Evolutionary conservation across 1,140 invertebrate genomes (phyloP), one percentile per base, ranked within the genome.

Genomic region (Magallana ariakensis): DNA sequence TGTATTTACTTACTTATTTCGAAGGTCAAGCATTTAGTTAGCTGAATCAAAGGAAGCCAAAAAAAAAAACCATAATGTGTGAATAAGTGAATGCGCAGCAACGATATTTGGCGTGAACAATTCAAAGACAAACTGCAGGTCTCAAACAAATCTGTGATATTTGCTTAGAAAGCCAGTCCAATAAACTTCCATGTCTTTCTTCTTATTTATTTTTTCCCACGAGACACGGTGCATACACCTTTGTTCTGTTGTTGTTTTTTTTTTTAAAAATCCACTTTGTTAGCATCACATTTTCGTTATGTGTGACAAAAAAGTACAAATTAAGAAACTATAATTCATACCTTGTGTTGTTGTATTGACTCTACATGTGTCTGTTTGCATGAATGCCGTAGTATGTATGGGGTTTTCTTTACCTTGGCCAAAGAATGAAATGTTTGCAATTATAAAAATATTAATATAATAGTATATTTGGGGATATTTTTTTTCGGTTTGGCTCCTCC

Each of bases 111-210:
- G 66, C 22, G 4, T 19, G 33, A 26, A 11, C 66, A 22, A 70
- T 26, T 19, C 19, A 33, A 22, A 70, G 33, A 26, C 19, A 33
- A 13, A 4, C 10, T 70, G 13, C 9, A n/a, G 66, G 22, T 70
- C 22, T 70, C 22, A 8, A 70, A 70, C 19, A 70, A 70, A 70
- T 70, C 66, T 70, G 66, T 70, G 66, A 70, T 70, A 70, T 60
- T 26, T 46, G 9, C 22, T 9, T 70, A 26, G 22, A 26, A 70
- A 70, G 33, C 22, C 66, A 70, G 66, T 70, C 66, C 66, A 70
- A 26, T 70, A 26, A 33, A 26, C 66, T 70, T 26, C 66, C 66
- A 22, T 26, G 66, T 70, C 66, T 70, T 70, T 70, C 66, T 70
- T 26, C 22, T 70, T 70, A 26, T 70, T n/a, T n/a, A n/a, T 33